A percentile compares a stretch with the other conserved stretches of the same genome.
phyloP scores from a whole-genome alignment of 2,113 vertebrate species.

The Thalassoma bifasciatum region DNA sequence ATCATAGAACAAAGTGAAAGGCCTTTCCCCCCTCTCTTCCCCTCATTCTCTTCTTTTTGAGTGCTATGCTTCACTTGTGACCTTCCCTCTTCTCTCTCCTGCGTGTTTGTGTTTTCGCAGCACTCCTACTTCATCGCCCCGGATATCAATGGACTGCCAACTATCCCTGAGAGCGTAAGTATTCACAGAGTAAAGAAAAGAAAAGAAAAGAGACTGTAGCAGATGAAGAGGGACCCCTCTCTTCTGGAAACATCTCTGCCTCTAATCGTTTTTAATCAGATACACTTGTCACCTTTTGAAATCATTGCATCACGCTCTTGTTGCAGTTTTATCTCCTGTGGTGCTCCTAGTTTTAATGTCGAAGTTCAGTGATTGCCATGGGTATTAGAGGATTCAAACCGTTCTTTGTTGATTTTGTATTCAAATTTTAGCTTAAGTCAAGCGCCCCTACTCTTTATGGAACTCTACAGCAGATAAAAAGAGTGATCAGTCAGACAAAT shows the following conservation, averaged over 20 bases:
- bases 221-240: slow-evolving; percentile 61
- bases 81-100: slow-evolving; percentile 71
- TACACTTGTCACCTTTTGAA: slow-evolving; percentile 78
- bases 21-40: slow-evolving; percentile 49
- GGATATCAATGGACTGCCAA: slow-evolving; percentile 95
- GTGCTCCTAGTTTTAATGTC: slow-evolving; percentile 61
- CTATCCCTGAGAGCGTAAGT: slow-evolving; percentile 99
- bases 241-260: slow-evolving; percentile 66
- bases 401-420: slow-evolving; percentile 51
- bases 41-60: slow-evolving; percentile 66
- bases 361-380: slow-evolving; percentile 56
- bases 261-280: slow-evolving; percentile 76
- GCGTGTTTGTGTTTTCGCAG: slow-evolving; percentile 81
- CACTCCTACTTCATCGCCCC: slow-evolving; percentile 98
- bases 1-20: slow-evolving; percentile 81
- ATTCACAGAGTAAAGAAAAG: slow-evolving; percentile 57
- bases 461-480: slow-evolving; percentile 10
- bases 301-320: slow-evolving; percentile 75
- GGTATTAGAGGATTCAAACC: slow-evolving; percentile 52
- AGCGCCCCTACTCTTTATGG: slow-evolving; percentile 12
- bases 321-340: slow-evolving; percentile 65
- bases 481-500: not conserved
- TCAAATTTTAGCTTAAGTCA: slow-evolving; percentile 32
- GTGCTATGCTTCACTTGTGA: slow-evolving; percentile 71
- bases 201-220: slow-evolving; percentile 33